These are phyloP conservation scores for Hoplodrina ambigua DNA, from an alignment of 2,888 invertebrate genomes.

Conservation along the genomic window DNA sequence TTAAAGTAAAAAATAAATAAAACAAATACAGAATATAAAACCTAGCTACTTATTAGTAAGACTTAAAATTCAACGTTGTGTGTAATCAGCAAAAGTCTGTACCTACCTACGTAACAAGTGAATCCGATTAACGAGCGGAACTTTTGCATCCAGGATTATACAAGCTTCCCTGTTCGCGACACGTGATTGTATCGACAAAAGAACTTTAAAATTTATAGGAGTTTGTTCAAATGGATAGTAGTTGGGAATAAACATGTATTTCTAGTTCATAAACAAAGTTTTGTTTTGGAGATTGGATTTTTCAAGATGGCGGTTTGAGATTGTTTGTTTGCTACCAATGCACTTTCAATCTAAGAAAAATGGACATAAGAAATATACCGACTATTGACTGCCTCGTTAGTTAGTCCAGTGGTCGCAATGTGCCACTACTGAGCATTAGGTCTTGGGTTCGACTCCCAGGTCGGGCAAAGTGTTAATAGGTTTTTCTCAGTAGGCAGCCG, in stretches of 20 bases:
- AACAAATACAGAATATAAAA: slow-evolving; percentile 10
- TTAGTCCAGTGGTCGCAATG: too few species aligned
- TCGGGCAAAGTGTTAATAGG: too few species aligned
- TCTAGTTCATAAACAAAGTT: slow-evolving; percentile 35
- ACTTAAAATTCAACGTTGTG: slow-evolving; percentile 34
- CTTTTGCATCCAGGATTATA: slow-evolving; percentile 65
- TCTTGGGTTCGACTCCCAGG: too few species aligned
- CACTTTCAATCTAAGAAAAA: background rate
- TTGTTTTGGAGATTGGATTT: slow-evolving; percentile 24
- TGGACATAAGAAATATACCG: too few species aligned
- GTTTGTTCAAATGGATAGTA: slow-evolving; percentile 36
- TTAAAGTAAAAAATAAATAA: too few species aligned
- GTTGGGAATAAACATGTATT: slow-evolving; percentile 43
- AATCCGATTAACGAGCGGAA: slow-evolving; percentile 64
- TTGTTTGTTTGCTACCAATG: slow-evolving; percentile 15
- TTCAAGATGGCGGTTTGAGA: slow-evolving; percentile 25
- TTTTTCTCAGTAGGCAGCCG: too few species aligned
- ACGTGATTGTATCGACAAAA: slow-evolving; percentile 52
- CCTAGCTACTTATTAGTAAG: slow-evolving; percentile 15
- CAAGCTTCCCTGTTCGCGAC: slow-evolving; percentile 52
- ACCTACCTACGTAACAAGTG: slow-evolving; percentile 57
- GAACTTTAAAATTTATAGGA: slow-evolving; percentile 51
- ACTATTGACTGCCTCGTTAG: too few species aligned
- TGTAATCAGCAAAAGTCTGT: slow-evolving; percentile 53
- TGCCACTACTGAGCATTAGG: too few species aligned